Evolutionary conservation across 2,113 vertebrate species (phyloP).

Genomic region (Eudyptes chrysolophus): DNA sequence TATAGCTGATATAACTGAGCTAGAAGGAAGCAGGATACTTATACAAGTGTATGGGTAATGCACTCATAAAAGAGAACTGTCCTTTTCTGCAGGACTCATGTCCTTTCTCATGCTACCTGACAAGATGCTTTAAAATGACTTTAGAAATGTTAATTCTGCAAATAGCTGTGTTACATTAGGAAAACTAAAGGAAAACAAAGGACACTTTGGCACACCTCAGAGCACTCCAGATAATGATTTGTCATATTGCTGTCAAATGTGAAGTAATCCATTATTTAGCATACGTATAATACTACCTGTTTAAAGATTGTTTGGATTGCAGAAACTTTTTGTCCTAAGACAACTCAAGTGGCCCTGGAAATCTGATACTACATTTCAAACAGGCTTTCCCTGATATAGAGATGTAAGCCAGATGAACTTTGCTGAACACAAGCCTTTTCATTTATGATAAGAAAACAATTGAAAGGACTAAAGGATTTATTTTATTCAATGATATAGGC

Average conservation of each 20-base stretch:
- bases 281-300: background rate
- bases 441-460: background rate
- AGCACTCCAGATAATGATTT: background rate
- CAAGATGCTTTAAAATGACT: background rate
- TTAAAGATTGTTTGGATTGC: background rate
- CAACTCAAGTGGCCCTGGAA: background rate
- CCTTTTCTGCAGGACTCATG: background rate
- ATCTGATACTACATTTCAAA: background rate
- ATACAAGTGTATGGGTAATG: background rate
- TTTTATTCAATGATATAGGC: background rate
- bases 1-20: background rate
- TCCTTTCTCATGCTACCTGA: background rate
- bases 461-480: background rate
- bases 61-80: background rate
- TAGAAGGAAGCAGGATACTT: background rate
- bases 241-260: constrained; percentile 14
- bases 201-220: background rate
- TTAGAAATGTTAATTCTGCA: background rate
- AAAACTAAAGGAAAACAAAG: background rate
- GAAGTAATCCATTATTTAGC: constrained; percentile 30
- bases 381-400: background rate
- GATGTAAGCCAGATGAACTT: background rate
- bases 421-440: background rate
- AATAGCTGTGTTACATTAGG: background rate
- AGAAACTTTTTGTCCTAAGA: background rate